phyloP scores from a whole-genome alignment of 2,888 invertebrate genomes.

The Apocheima hispidaria region DNA sequence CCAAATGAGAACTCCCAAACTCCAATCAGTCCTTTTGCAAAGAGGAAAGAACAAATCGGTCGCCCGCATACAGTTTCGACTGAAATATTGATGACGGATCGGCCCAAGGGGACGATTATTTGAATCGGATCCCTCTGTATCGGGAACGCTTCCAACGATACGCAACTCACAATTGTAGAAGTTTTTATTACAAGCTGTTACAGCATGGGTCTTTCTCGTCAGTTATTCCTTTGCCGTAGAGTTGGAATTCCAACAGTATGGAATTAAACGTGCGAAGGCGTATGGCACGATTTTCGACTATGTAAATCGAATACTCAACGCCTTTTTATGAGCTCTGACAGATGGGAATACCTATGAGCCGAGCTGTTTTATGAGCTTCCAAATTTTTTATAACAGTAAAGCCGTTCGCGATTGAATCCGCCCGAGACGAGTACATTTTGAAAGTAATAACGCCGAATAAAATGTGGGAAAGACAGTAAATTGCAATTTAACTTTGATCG shows the following conservation, averaged over 20 bases:
- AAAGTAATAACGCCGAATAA: constrained; percentile 34
- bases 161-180: constrained; percentile 64
- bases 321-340: constrained; percentile 62
- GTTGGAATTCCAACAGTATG: constrained; percentile 26
- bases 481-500: constrained; percentile 38
- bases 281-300: constrained; percentile 58
- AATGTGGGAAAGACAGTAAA: constrained; percentile 32
- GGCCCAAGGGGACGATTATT: constrained; percentile 70
- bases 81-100: constrained; percentile 75
- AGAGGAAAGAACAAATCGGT: constrained; percentile 59
- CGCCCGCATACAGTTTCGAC: constrained; percentile 60
- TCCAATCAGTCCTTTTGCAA: constrained; percentile 60
- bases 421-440: constrained; percentile 35
- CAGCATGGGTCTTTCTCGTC: constrained; percentile 26
- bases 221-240: constrained; percentile 43
- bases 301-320: constrained; percentile 58
- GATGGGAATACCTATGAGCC: constrained; percentile 62
- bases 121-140: constrained; percentile 62
- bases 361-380: constrained; percentile 40
- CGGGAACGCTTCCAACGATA: constrained; percentile 58
- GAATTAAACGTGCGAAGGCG: constrained; percentile 37
- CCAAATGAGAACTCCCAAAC: constrained; percentile 60
- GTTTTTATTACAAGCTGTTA: constrained; percentile 59
- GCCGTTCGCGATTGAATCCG: constrained; percentile 28
- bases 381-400: constrained; percentile 30